Evolutionary conservation across 2,888 invertebrate species (phyloP).

Genomic region (Selenia dentaria): DNA sequence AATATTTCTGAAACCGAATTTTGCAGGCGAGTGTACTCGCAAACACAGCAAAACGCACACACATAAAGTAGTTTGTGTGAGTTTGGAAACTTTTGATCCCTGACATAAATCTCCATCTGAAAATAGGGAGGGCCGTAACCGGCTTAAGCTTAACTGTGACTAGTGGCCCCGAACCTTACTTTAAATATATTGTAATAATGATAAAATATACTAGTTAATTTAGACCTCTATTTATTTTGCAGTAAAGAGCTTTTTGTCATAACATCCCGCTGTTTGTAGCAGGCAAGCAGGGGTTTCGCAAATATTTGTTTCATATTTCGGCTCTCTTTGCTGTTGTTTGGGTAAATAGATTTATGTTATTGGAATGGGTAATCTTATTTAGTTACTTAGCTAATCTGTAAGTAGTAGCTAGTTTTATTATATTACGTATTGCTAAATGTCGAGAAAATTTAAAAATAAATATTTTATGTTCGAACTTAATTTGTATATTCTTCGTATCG

Average conservation of each 20-base stretch:
- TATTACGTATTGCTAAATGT: conserved; percentile 8
- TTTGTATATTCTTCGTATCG: no score
- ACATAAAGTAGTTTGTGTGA: conserved; percentile 53
- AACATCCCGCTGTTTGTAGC: conserved; percentile 57
- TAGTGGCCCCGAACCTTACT: conserved; percentile 76
- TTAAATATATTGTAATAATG: conserved; percentile 83
- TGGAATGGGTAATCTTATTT: conserved; percentile 65
- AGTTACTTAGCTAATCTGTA: conserved; percentile 57
- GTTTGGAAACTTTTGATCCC: conserved; percentile 82
- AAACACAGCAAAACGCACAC: conserved; percentile 38
- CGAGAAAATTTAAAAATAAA: no score
- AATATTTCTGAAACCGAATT: conserved; percentile 53
- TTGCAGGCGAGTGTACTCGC: conserved; percentile 50
- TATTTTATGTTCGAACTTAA: no score
- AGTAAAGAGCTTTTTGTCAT: conserved; percentile 69
- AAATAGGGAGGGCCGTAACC: conserved; percentile 83
- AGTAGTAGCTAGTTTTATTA: conserved; percentile 26
- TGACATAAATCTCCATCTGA: conserved; percentile 84
- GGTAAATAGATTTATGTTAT: conserved; percentile 74
- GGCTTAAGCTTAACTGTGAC: conserved; percentile 83
- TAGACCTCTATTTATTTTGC: conserved; percentile 70
- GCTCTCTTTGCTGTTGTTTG: conserved; percentile 55
- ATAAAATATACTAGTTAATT: conserved; percentile 81
- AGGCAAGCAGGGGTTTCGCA: conserved; percentile 52
- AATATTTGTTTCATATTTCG: conserved; percentile 78